Percentiles rank a stretch among this genome's conserved stretches.
phyloP scores from a whole-genome alignment of 92 coral and sea anemone species.

The Montipora capitata region DNA sequence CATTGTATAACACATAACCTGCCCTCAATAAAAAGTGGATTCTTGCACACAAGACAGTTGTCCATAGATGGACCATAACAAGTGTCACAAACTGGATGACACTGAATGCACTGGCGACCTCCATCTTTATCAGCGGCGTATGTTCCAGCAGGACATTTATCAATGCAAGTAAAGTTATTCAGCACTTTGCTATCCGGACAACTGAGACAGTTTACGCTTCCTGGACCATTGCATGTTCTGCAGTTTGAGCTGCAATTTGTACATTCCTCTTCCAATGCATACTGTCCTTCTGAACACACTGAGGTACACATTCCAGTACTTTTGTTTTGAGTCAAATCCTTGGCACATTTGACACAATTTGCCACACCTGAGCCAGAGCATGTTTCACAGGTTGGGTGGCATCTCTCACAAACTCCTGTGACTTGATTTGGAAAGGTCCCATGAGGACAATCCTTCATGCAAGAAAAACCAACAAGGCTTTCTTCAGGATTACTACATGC shows the following conservation, averaged over 20 bases:
- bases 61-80: constrained; percentile 82
- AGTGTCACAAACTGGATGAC: constrained; percentile 90
- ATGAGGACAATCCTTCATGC: constrained; percentile 76
- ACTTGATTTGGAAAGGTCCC: constrained; percentile 80
- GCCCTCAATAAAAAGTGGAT: constrained; percentile 82
- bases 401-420: constrained; percentile 85
- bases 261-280: constrained; percentile 68
- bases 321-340: constrained; percentile 61
- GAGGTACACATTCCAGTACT: constrained; percentile 76
- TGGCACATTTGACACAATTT: constrained; percentile 81
- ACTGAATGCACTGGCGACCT: constrained; percentile 64
- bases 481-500: constrained; percentile 73
- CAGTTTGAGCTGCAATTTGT: constrained; percentile 79
- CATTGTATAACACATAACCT: constrained; percentile 89
- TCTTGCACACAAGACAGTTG: constrained; percentile 77
- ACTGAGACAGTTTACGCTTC: constrained; percentile 77
- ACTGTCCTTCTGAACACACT: constrained; percentile 75
- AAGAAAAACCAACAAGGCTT: constrained; percentile 82
- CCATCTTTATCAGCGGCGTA: constrained; percentile 55
- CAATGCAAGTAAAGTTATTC: constrained; percentile 78
- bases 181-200: constrained; percentile 69
- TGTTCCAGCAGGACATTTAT: constrained; percentile 80
- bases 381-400: constrained; percentile 91
- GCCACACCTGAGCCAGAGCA: constrained; percentile 79
- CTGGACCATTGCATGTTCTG: constrained; percentile 89